A percentile compares a stretch with the other conserved stretches of the same genome.
These are phyloP conservation scores for Parthenolecanium corni DNA, from an alignment of 2,888 invertebrate species.

Conservation along the genomic window DNA sequence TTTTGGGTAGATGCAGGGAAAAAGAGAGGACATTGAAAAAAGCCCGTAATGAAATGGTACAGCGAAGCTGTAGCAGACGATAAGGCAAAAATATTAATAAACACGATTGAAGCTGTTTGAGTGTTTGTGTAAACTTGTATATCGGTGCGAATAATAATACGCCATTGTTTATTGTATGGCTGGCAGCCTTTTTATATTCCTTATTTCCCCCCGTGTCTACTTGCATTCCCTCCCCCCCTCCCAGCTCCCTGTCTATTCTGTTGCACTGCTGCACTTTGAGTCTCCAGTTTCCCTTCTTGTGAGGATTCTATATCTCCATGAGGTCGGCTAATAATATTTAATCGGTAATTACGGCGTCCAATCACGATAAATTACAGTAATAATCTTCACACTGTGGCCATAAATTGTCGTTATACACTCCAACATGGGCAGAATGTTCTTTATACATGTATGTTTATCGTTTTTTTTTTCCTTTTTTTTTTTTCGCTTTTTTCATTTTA, in stretches of 20 bases:
- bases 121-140: constrained; percentile 7
- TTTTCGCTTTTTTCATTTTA: no score
- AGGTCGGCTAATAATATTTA: constrained; percentile 15
- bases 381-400: constrained; percentile 2
- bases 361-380: constrained; percentile 8
- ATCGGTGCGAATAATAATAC: not conserved
- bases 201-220: no score
- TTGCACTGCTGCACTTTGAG: no score
- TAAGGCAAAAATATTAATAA: constrained; percentile 1
- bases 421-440: no score
- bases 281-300: not conserved
- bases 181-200: constrained; percentile 1
- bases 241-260: no score
- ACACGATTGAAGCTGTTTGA: constrained; percentile 8
- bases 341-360: constrained; percentile 8
- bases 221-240: no score
- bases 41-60: no score
- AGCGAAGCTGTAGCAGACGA: no score
- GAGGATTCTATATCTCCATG: not conserved
- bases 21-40: no score
- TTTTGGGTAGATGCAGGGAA: no score
- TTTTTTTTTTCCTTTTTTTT: no score
- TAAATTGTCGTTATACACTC: constrained; percentile 2
- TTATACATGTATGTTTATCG: no score
- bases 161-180: constrained; percentile 12